Conservation (phyloP, 2,888 invertebrate genomes). For the Cryptocheilus praepositus region DNA sequence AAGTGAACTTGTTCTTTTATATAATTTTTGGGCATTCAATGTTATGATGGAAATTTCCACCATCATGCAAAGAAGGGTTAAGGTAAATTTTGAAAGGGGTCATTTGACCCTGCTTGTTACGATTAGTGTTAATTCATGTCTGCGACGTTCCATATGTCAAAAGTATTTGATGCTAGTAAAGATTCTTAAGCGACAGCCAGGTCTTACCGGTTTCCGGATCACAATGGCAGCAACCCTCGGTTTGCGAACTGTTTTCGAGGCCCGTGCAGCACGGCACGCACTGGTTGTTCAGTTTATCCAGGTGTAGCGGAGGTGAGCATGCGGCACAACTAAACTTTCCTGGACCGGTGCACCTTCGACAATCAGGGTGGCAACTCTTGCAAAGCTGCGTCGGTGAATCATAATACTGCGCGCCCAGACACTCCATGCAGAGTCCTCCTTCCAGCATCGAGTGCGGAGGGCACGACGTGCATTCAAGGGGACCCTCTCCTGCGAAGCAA, state of each 20-base stretch:
- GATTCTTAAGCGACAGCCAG: no score
- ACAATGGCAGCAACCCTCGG: conserved; percentile 82
- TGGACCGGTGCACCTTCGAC: conserved; percentile 82
- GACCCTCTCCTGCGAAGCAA: conserved; percentile 80
- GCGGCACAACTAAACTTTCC: conserved; percentile 83
- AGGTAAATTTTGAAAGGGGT: no score
- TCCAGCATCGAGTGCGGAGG: conserved; percentile 84
- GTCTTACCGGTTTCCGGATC: conserved; percentile 81
- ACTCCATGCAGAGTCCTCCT: conserved; percentile 86
- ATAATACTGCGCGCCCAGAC: conserved; percentile 84
- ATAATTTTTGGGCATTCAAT: no score
- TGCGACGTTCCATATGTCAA: no score
- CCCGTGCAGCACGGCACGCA: conserved; percentile 85
- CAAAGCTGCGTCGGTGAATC: conserved; percentile 83
- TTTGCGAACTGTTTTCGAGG: conserved; percentile 72
- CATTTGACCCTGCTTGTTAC: no score
- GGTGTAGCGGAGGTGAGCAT: conserved; percentile 81
- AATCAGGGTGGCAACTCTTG: conserved; percentile 81
- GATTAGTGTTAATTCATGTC: no score
- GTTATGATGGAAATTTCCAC: no score
- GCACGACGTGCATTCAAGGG: conserved; percentile 84
- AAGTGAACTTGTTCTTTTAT: no score
- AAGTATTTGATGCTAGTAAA: no score
- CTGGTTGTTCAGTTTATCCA: conserved; percentile 85
- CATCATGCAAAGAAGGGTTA: no score